These are phyloP conservation scores for Antedon mediterranea DNA, from an alignment of 53 echinoderm and acorn worm species.

Conservation along the genomic window DNA sequence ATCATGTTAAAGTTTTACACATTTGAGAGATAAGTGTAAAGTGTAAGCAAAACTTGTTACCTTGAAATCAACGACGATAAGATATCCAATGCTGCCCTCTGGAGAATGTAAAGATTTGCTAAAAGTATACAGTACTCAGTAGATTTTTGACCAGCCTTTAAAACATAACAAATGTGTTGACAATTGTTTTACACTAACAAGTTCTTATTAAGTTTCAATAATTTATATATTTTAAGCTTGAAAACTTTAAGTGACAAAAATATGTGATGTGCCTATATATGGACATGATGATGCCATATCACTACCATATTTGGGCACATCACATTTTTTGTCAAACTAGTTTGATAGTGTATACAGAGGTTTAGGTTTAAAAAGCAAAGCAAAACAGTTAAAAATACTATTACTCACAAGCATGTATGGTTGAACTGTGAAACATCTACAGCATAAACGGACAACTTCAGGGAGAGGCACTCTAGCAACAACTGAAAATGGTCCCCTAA, in stretches of 20 bases:
- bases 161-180: neutral
- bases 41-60: no score
- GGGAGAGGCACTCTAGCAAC: constrained; percentile 45
- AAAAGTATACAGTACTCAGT: constrained; percentile 38
- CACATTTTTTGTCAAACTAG: no score
- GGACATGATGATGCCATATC: no score
- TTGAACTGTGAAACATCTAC: constrained; percentile 43
- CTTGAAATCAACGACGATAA: constrained; percentile 49
- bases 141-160: constrained; percentile 39
- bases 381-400: no score
- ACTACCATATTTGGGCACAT: no score
- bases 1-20: neutral
- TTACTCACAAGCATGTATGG: constrained; percentile 56
- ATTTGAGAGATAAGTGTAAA: no score
- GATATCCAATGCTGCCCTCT: constrained; percentile 38
- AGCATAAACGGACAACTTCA: constrained; percentile 37
- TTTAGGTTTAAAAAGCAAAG: no score
- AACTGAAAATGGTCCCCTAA: constrained; percentile 48
- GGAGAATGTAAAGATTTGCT: constrained; percentile 30
- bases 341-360: no score
- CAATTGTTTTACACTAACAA: no score
- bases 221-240: neutral
- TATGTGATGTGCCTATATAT: neutral
- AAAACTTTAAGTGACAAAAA: neutral
- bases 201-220: no score